Evolutionary conservation across 2,888 invertebrate genomes (phyloP).

Genomic region (Cataglyphis albicans): DNA sequence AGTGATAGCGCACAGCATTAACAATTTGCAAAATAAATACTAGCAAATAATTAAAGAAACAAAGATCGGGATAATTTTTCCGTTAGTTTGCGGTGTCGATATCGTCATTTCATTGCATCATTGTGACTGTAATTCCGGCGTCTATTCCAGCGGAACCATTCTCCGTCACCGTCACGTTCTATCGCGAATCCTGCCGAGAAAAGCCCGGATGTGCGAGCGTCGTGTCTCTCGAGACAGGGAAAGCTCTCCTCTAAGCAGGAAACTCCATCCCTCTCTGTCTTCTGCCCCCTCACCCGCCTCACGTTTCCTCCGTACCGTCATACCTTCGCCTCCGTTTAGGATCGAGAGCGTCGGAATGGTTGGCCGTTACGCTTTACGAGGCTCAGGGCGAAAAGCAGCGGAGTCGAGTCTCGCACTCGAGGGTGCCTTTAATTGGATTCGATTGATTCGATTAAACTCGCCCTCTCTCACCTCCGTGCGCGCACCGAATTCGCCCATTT

Average conservation of each 20-base stretch:
- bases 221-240: slow-evolving; percentile 53
- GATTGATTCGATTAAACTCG: slow-evolving; percentile 69
- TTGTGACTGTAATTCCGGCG: slow-evolving; percentile 24
- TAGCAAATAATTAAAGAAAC: background rate
- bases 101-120: slow-evolving; percentile 19
- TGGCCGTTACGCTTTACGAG: slow-evolving; percentile 56
- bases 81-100: background rate
- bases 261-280: slow-evolving; percentile 23
- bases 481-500: slow-evolving; percentile 57
- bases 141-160: slow-evolving; percentile 8
- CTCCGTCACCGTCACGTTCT: slow-evolving; percentile 62
- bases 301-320: slow-evolving; percentile 5
- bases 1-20: background rate
- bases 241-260: slow-evolving; percentile 49
- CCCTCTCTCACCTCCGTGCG: background rate
- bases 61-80: slow-evolving; percentile 2
- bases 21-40: slow-evolving; percentile 3
- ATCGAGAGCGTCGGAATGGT: slow-evolving; percentile 51
- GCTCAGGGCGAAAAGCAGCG: slow-evolving; percentile 31
- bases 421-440: slow-evolving; percentile 65
- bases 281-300: background rate
- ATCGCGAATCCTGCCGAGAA: slow-evolving; percentile 54
- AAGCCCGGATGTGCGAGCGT: slow-evolving; percentile 58
- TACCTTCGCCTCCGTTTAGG: slow-evolving; percentile 50
- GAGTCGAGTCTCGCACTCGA: slow-evolving; percentile 51